Percentiles rank a stretch among this genome's conserved stretches.
Evolutionary conservation across 1,140 invertebrate genomes (phyloP).

Genomic region (Melitaea cinxia): DNA sequence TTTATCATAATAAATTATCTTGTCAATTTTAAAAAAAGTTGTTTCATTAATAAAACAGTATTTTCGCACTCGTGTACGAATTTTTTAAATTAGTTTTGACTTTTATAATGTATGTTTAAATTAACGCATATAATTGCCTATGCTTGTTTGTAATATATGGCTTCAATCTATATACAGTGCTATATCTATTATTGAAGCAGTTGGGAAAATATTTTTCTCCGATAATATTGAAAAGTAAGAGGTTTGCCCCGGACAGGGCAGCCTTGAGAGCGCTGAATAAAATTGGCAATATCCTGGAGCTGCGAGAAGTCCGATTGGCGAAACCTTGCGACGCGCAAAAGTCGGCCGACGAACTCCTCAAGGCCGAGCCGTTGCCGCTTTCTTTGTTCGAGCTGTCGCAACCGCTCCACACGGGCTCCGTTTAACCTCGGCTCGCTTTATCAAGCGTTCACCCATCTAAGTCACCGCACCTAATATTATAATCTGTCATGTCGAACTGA

Average conservation of each 20-base stretch:
- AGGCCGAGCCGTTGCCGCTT: conserved; percentile 73
- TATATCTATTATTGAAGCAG: not conserved
- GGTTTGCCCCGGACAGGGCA: conserved; percentile 58
- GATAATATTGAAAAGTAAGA: conserved; percentile 65
- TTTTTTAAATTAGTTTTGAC: no score
- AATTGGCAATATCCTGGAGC: conserved; percentile 81
- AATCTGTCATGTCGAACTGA: not conserved
- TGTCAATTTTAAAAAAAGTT: no score
- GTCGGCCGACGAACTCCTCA: conserved; percentile 77
- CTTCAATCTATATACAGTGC: not conserved
- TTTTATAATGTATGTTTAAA: no score
- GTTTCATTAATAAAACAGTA: no score
- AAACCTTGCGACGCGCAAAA: conserved; percentile 80
- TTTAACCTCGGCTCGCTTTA: conserved; percentile 69
- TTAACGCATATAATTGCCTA: no score
- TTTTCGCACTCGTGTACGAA: no score
- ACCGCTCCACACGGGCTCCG: conserved; percentile 50
- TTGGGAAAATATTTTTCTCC: not conserved
- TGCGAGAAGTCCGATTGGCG: conserved; percentile 76
- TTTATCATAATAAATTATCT: no score
- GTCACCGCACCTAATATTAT: conserved; percentile 42
- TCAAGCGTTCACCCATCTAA: conserved; percentile 72
- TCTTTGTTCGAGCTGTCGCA: conserved; percentile 77
- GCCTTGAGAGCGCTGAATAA: conserved; percentile 74
- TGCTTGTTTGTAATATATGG: no score